Evolutionary conservation across 1,140 invertebrate genomes (phyloP).

Genomic region (Aphidius gifuensis): DNA sequence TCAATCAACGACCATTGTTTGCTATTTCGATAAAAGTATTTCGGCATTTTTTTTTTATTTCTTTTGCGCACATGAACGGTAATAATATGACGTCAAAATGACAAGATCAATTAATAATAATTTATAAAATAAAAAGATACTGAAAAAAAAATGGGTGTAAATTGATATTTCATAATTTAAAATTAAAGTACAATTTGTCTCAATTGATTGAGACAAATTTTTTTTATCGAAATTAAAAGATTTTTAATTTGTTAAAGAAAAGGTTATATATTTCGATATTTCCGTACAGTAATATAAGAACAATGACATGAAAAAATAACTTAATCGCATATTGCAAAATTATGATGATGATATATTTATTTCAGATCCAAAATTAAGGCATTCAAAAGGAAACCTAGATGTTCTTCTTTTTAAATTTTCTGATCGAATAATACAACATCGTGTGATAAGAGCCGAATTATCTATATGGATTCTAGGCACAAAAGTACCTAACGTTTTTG

Average conservation of each 20-base stretch:
- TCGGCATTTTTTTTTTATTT: not conserved
- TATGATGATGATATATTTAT: constrained; percentile 1
- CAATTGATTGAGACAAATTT: too few species aligned
- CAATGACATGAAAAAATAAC: too few species aligned
- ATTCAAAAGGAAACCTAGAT: constrained; percentile 51
- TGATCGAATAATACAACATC: constrained; percentile 56
- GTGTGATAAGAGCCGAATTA: constrained; percentile 55
- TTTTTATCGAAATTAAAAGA: too few species aligned
- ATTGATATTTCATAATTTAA: constrained; percentile 7
- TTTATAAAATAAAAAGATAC: not conserved
- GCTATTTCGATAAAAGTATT: too few species aligned
- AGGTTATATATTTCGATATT: too few species aligned
- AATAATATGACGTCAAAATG: not conserved
- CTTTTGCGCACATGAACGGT: not conserved
- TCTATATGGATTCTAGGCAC: constrained; percentile 56
- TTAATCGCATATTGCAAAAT: too few species aligned
- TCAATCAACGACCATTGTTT: too few species aligned
- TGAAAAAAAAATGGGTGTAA: not conserved
- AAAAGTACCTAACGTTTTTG: constrained; percentile 25
- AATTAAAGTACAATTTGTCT: not conserved
- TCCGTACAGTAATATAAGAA: too few species aligned
- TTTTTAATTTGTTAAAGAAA: too few species aligned
- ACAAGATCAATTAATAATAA: not conserved
- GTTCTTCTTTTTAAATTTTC: constrained; percentile 61
- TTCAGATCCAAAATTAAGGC: constrained; percentile 54